Evolutionary conservation across 2,888 invertebrate species (phyloP), one percentile per base, ranked within the genome.

Genomic region (Watsonalla cultraria): DNA sequence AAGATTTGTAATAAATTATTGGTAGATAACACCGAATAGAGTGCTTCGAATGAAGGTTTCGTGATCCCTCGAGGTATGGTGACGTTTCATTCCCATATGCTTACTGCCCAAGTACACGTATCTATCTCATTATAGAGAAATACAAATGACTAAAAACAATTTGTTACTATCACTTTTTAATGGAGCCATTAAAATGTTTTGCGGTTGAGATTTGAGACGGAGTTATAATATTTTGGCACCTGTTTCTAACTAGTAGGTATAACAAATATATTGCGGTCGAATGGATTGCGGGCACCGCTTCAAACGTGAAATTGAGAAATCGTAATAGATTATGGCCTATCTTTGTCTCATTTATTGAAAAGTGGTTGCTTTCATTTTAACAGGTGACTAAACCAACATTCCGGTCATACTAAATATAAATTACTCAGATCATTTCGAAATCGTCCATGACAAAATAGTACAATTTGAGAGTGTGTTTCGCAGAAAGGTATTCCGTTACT

Each of bases 161-260:
- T 87, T 86, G 86, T 87, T 70, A 83, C 86, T 85, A 86, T 86
- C 87, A 84, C 82, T 83, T 84, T 85, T 85, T 88, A 86, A 88
- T 87, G 83, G 80, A 78, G 72, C 78, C 81, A 84, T 86, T 84
- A 84, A 82, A 87, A 84, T 83, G 79, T 81, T 82, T 78, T 84
- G 86, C 82, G 86, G 85, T 86, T 78, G 61, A 68, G 70, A 76
- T 66, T 42, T 42, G 42, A 42, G 5, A 11, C 8, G 11, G 8
- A 74, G 76, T 80, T 76, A 74, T 78, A 82, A 81, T 75, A 81
- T 81, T 86, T 85, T 80, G 82, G 80, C 78, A 74, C 75, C 74
- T 78, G 70, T 80, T 76, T 72, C 72, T 70, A 70, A 65, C 73
- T 68, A 58, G 58, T n/a, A n/a, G n/a, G n/a, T 68, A 72, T 79